Evolutionary conservation across 2,797 vertebrate species (phyloP), one percentile per base, ranked within the genome.

Genomic region (Melanotaenia trifasciata): DNA sequence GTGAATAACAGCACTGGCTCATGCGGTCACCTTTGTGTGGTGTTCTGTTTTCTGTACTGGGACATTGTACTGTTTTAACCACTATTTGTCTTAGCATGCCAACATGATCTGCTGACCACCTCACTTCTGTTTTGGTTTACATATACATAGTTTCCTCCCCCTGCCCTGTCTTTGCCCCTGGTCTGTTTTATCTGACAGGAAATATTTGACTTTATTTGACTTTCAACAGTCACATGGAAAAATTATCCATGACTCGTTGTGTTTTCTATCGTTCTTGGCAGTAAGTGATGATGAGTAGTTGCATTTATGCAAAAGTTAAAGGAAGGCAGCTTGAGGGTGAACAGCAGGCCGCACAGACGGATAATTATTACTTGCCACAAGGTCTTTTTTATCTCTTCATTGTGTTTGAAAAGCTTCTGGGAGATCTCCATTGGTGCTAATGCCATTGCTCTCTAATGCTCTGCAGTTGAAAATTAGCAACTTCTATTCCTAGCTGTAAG

Each of bases 391-490:
- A 56, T 68, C 57, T 61, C 36, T 67, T 26, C 32, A 1, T 40
- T 38, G 56, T 51, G 50, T 68, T 72, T 73, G 13, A 75, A 80
- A 81, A 33, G 50, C 20, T 54, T 76, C 64, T 71, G 63, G 64
- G 14, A 78, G 76, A 60, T 79, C 51, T 0, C 2, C 59, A 80
- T 73, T 74, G 43, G 43, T 22, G 53, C 67, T 76, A 70, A 80
- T 86, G 69, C 77, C 81, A 77, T 70, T 87, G 85, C 84, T 85
- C 81, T 87, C 75, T 86, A 85, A 90, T 84, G 83, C 76, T 74
- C 58, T 56, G 33, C 59, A 68, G 70, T 72, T 65, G 85, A 89
- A 86, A 77, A 78, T 79, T 76, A 83, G 64, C 68, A 64, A 54
- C 56, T 60, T 67, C 54, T 64, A 66, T 60, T 54, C 50, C n/a